Conservation (phyloP, 2,888 invertebrate species). For the Melinaea marsaeus region DNA sequence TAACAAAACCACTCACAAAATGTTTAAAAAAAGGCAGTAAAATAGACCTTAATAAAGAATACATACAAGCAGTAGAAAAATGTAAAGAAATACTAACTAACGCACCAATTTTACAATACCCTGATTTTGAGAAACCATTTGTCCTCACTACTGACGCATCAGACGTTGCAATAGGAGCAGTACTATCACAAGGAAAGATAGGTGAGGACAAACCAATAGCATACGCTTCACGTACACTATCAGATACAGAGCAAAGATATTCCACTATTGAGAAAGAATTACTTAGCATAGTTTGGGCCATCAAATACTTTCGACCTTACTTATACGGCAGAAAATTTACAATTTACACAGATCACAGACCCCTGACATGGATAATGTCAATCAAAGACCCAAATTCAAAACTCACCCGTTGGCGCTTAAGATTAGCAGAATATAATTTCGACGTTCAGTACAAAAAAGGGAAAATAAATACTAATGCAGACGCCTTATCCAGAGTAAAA, state of each 20-base stretch:
- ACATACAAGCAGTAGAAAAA: constrained; percentile 27
- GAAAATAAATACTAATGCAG: constrained; percentile 28
- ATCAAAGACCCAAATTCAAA: constrained; percentile 31
- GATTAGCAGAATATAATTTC: constrained; percentile 33
- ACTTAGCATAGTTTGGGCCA: constrained; percentile 24
- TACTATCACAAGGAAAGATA: constrained; percentile 25
- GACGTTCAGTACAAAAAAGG: constrained; percentile 30
- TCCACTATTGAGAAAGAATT: constrained; percentile 16
- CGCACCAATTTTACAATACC: constrained; percentile 20
- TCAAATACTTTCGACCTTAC: constrained; percentile 18
- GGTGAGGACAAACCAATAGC: constrained; percentile 29
- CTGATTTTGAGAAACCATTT: constrained; percentile 17
- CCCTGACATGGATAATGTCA: constrained; percentile 27
- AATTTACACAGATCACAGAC: constrained; percentile 30
- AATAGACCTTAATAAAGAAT: constrained; percentile 21
- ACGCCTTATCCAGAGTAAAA: constrained; percentile 30
- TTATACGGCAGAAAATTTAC: constrained; percentile 31
- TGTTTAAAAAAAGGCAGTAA: constrained; percentile 31
- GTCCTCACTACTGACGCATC: constrained; percentile 24
- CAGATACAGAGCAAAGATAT: constrained; percentile 28
- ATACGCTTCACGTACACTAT: constrained; percentile 31
- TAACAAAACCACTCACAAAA: constrained; percentile 37
- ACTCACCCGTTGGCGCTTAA: constrained; percentile 34
- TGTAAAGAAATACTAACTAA: constrained; percentile 28
- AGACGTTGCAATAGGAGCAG: constrained; percentile 22